Evolutionary conservation across 53 echinoderm and acorn worm species (phyloP).

Genomic region (Astropecten irregularis): DNA sequence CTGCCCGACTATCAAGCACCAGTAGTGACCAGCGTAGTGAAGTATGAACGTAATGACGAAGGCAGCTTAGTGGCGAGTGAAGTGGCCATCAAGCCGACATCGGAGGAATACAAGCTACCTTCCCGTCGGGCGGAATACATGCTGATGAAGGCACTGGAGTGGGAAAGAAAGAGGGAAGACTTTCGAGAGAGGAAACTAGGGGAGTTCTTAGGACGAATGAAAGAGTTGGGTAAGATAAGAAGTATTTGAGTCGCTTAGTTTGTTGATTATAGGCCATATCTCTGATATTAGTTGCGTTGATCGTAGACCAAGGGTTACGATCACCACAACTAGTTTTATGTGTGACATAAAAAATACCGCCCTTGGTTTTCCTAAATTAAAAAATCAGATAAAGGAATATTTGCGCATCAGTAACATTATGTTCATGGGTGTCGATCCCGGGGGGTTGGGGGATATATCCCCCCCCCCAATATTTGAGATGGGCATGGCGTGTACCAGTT

Average conservation of each 20-base stretch:
- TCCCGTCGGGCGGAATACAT: constrained; percentile 76
- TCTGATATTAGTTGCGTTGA: too few species aligned
- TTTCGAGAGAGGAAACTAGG: constrained; percentile 70
- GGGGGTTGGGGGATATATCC: too few species aligned
- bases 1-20: constrained; percentile 77
- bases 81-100: constrained; percentile 73
- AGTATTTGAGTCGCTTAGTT: too few species aligned
- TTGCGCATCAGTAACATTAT: too few species aligned
- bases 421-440: too few species aligned
- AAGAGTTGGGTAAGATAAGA: constrained; percentile 30
- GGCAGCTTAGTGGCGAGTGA: constrained; percentile 83
- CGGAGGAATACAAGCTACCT: constrained; percentile 83
- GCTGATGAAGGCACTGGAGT: constrained; percentile 75
- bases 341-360: not conserved
- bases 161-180: constrained; percentile 69
- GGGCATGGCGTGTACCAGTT: too few species aligned
- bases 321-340: too few species aligned
- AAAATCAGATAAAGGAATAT: too few species aligned
- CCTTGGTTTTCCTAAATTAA: too few species aligned
- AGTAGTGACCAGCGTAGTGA: constrained; percentile 64
- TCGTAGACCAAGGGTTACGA: too few species aligned
- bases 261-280: too few species aligned
- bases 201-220: constrained; percentile 62
- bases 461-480: too few species aligned
- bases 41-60: constrained; percentile 67